These are phyloP conservation scores for Heliconius sara DNA, from an alignment of 2,888 invertebrate genomes.

Conservation along the genomic window DNA sequence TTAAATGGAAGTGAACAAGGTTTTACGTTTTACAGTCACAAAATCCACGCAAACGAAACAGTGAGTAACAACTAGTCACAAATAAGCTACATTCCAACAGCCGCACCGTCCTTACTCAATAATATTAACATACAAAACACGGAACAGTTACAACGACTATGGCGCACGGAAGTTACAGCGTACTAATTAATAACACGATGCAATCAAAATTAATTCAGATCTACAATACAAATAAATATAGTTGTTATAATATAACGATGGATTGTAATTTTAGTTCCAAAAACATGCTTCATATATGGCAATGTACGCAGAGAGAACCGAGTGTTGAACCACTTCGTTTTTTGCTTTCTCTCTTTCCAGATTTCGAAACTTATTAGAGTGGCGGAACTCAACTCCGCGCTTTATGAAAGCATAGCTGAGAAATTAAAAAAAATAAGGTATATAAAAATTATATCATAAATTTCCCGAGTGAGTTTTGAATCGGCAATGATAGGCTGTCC, in stretches of 20 bases:
- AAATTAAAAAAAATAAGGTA: not conserved
- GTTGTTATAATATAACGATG: conserved; percentile 30
- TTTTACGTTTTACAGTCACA: no score
- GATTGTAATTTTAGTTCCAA: not conserved
- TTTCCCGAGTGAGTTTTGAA: conserved; percentile 13
- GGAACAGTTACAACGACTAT: conserved; percentile 18
- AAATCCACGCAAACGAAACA: not conserved
- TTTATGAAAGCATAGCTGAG: no score
- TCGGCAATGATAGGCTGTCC: not conserved
- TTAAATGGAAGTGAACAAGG: no score
- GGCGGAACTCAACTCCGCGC: not conserved
- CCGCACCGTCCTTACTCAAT: not conserved
- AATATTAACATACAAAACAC: conserved; percentile 19
- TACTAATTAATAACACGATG: conserved; percentile 40
- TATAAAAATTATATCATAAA: not conserved
- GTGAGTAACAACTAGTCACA: not conserved
- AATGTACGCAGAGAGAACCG: not conserved
- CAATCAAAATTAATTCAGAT: conserved; percentile 41
- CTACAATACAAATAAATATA: conserved; percentile 20
- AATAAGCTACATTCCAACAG: not conserved
- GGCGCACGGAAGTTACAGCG: conserved; percentile 13
- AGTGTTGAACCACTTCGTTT: not conserved
- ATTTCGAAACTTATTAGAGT: not conserved
- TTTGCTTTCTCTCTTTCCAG: not conserved
- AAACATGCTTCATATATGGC: not conserved